phyloP scores from a whole-genome alignment of 2,113 vertebrate genomes.

The Phalacrocorax pelagicus region DNA sequence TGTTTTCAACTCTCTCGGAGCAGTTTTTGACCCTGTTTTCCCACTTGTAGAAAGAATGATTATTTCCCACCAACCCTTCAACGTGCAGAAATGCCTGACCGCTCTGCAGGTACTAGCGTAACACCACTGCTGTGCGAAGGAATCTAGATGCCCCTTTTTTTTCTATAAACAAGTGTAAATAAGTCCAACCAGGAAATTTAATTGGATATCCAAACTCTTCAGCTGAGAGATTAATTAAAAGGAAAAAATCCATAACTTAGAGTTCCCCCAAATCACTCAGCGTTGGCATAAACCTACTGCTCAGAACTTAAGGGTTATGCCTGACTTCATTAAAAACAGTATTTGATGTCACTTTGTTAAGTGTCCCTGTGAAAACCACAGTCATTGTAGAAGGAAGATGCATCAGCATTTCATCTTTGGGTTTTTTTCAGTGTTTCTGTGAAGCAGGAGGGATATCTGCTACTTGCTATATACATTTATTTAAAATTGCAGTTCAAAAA shows the following conservation, averaged over 20 bases:
- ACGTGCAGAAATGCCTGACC: accelerated
- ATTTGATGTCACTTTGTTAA: not conserved
- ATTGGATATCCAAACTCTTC: not conserved
- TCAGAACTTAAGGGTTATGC: not conserved
- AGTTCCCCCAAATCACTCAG: not conserved
- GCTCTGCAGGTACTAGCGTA: not conserved
- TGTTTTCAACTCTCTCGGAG: not conserved
- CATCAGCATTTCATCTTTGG: not conserved
- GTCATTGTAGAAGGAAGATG: not conserved
- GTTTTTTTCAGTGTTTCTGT: not conserved
- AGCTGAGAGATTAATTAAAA: conserved; percentile 6
- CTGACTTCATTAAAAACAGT: not conserved
- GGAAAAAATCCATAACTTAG: not conserved
- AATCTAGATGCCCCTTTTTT: not conserved
- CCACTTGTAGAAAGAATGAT: not conserved
- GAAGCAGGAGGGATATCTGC: not conserved
- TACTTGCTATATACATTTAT: not conserved
- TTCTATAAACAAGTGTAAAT: not conserved
- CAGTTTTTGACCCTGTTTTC: not conserved
- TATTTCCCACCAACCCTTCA: not conserved
- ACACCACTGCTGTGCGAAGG: not conserved
- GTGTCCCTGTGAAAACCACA: conserved; percentile 23
- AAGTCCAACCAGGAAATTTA: not conserved
- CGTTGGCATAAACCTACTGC: not conserved
- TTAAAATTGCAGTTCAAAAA: not conserved